Base-by-base conservation (phyloP, 2,113 vertebrate species). In the Gymnocephalus cernua region DNA sequence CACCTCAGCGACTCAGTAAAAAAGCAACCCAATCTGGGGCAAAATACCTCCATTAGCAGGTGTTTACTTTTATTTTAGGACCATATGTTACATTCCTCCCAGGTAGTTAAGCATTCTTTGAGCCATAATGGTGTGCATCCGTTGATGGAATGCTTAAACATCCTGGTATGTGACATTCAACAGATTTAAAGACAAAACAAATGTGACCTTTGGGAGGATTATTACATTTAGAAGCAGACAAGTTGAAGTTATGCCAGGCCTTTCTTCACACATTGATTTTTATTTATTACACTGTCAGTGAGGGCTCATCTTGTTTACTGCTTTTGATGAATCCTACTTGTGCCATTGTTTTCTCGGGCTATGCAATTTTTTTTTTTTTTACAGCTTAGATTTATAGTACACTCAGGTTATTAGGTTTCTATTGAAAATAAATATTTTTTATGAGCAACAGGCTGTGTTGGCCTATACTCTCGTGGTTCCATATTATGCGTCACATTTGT, bases 111-210 rank as follows among this genome's bases (percentile, higher is more conserved):
- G 47, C 14, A 2, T 77, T 63, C 18, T 74, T 65, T 68, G 32
- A 73, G 51, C 19, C 4, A 8, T 18, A 58, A 45, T 62, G 50
- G 16, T 38, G 16, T 3, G 15, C 13, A 56, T 32, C 10, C 9
- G 1, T 47, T 32, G 11, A 51, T 65, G 25, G 47, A 74, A 73
- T 44, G 32, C 63, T 53, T 67, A 58, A 58, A 62, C 11, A 23
- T 76, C 44, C 54, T 27, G 67, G 41, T 73, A 19, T 47, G 59
- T 82, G 78, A 80, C 76, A 89, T 85, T 87, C 76, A 73, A 77
- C 50, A 41, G 47, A 82, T 87, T 65, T 79, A 77, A 85, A 76
- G 41, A 21, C 57, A 80, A 88, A 84, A 84, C 68, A 80, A 68
- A 68, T 51, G 29, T 81, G 76, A 86, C 73, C 73, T 83, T 79